Base-by-base conservation (phyloP, 2,888 invertebrate genomes). In the Subacronicta megacephala region DNA sequence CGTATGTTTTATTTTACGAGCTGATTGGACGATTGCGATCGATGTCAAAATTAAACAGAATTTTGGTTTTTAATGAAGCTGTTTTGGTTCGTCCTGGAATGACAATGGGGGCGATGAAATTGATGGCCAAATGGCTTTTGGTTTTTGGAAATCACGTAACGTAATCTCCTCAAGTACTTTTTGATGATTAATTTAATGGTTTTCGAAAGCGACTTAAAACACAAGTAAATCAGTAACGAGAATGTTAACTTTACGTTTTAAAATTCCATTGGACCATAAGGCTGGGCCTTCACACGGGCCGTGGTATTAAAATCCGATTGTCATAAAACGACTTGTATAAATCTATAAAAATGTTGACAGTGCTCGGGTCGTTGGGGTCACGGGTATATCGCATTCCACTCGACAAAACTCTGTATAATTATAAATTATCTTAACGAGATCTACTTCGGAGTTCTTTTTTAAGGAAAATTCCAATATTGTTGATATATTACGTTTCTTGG, bases 281-380 rank as follows among this genome's bases (percentile, higher is more conserved):
- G 37, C 23, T 49, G 41, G 38, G 31, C 7, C 23, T 53, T 49
- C 45, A 41, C 41, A 18, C 41, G 40, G 47, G 44, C 43, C 20
- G n/a, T 40, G 46, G 56, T 62, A 69, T 75, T 76, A 71, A 67
- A 79, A 74, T 78, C 68, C 61, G 73, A 77, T 73, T 75, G 79
- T 80, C 73, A 79, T 78, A 79, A 77, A 81, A 72, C 62, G 35
- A 13, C 66, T 70, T 71, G 63, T 77, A 67, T 76, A 76, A 81
- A 80, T 80, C 72, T 79, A 83, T 82, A 82, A 82, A 85, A 82
- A 82, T 80, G 78, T 80, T 77, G 78, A 73, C 80, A 63, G 71
- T 56, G 51, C 53, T 16, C 62, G 57, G 83, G 84, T 84, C 84
- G 62, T 51, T 37, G 68, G 61, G 84, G 80, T 85, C 80, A 76